phyloP scores from a whole-genome alignment of 2,113 vertebrate genomes.

The Neolamprologus kungweensis region DNA sequence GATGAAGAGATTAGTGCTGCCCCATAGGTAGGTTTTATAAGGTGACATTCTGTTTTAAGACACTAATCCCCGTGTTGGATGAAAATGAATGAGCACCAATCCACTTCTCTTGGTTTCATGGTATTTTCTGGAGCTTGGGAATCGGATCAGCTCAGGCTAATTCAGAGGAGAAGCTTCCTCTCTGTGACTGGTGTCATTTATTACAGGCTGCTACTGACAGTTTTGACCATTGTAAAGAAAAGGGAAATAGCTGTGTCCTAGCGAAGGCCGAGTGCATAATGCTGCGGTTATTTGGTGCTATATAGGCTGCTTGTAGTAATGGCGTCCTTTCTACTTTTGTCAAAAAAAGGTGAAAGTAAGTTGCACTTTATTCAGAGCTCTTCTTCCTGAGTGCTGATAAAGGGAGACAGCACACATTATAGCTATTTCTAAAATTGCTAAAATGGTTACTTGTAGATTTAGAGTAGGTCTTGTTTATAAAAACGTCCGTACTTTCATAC shows the following conservation, averaged over 20 bases:
- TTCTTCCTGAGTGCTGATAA: not conserved
- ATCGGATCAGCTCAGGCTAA: not conserved
- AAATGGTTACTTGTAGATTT: not conserved
- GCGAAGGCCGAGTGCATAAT: not conserved
- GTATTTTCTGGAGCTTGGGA: not conserved
- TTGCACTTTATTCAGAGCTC: not conserved
- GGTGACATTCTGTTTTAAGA: not conserved
- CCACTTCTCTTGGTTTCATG: not conserved
- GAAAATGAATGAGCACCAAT: not conserved
- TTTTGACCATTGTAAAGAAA: not conserved
- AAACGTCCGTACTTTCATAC: not conserved
- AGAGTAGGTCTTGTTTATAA: not conserved
- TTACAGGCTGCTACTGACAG: not conserved
- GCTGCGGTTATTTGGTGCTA: not conserved
- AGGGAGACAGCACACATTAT: not conserved
- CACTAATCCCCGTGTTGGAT: not conserved
- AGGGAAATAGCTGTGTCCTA: not conserved
- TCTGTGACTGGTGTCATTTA: not conserved
- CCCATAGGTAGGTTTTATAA: not conserved
- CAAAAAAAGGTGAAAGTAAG: not conserved
- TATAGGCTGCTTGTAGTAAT: not conserved
- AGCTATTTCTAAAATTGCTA: not conserved
- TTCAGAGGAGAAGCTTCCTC: not conserved
- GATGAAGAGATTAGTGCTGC: not conserved
- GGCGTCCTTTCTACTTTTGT: not conserved